These are phyloP conservation scores for Pelecanoides urinatrix DNA, from an alignment of 2,113 vertebrate species.

Conservation along the genomic window DNA sequence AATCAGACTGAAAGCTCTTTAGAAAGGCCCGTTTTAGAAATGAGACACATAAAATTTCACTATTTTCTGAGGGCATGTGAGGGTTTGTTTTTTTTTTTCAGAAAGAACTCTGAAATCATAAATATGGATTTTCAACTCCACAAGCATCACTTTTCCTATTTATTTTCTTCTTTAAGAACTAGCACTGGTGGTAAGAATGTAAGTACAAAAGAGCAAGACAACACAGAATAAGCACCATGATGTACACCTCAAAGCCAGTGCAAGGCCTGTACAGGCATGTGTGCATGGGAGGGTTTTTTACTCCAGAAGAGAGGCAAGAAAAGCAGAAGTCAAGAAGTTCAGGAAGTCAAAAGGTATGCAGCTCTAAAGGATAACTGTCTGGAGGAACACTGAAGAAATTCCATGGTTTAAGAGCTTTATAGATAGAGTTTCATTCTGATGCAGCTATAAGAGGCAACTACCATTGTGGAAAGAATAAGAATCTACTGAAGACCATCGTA, in stretches of 20 bases:
- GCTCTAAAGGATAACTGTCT: not conserved
- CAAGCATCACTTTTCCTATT: not conserved
- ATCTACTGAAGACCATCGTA: not conserved
- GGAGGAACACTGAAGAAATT: not conserved
- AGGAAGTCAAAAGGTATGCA: not conserved
- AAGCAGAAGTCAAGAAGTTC: not conserved
- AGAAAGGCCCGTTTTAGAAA: not conserved
- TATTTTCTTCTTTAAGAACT: not conserved
- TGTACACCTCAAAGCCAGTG: not conserved
- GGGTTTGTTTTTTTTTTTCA: not conserved
- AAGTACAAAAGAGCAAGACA: not conserved
- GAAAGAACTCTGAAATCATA: not conserved
- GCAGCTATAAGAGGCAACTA: not conserved
- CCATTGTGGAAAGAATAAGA: not conserved
- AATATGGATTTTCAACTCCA: not conserved
- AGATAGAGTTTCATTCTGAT: not conserved
- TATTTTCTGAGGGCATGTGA: fast-evolving
- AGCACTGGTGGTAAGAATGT: not conserved
- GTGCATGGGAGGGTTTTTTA: not conserved
- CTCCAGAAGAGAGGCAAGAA: not conserved
- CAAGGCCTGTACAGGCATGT: not conserved
- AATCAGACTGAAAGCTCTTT: not conserved
- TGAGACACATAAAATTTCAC: fast-evolving
- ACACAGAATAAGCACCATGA: not conserved
- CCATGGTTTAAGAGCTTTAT: not conserved